phyloP scores from a whole-genome alignment of 1,140 invertebrate species.

The Gryon sp. region DNA sequence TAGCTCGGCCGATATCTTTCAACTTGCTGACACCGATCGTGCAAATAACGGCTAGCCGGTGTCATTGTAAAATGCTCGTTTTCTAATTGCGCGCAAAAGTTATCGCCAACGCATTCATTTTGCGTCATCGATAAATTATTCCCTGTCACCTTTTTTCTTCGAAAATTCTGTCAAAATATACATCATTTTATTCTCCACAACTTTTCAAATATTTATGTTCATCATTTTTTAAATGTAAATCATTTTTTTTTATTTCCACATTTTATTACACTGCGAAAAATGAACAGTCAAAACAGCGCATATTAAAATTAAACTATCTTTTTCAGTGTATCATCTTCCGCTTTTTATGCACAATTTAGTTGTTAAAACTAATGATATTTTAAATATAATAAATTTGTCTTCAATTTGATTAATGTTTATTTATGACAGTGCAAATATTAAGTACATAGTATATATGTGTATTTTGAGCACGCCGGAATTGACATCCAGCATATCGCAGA shows the following conservation, averaged over 20 bases:
- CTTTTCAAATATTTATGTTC: no score
- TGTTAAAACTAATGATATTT: no score
- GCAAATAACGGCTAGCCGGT: constrained; percentile 38
- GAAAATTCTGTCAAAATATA: no score
- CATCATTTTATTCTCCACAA: no score
- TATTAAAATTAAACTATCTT: no score
- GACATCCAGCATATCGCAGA: neutral
- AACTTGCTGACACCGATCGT: constrained; percentile 49
- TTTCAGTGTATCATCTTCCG: neutral
- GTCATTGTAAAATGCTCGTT: constrained; percentile 39
- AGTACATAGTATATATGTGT: no score
- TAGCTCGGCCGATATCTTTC: constrained; percentile 58
- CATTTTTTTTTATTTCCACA: constrained; percentile 13
- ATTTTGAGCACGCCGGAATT: no score
- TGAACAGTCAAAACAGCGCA: no score
- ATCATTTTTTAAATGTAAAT: no score
- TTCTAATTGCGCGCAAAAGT: constrained; percentile 48
- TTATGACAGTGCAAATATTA: no score
- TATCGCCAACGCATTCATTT: constrained; percentile 37
- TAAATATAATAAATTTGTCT: neutral
- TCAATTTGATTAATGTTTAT: no score
- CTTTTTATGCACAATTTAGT: neutral
- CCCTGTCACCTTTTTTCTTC: neutral
- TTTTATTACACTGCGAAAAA: no score
- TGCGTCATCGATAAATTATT: constrained; percentile 36